Percentiles rank a stretch among this genome's conserved stretches.
phyloP scores from a whole-genome alignment of 2,888 invertebrate species.

The Nematopogon swammerdamellus region DNA sequence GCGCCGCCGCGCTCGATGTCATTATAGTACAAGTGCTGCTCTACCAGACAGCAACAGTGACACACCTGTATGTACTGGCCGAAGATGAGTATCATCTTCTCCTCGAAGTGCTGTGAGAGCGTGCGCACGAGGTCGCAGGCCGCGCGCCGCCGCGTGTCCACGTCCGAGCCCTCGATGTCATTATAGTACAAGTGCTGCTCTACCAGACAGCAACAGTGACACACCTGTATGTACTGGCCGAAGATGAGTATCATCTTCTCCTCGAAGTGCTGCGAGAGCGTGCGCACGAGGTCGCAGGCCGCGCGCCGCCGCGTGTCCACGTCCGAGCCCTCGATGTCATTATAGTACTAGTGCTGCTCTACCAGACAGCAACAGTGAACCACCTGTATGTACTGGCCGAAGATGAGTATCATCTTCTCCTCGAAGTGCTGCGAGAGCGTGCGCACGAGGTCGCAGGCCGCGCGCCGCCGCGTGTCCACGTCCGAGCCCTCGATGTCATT shows the following conservation, averaged over 20 bases:
- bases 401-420: conserved; percentile 80
- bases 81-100: conserved; percentile 83
- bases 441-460: conserved; percentile 96
- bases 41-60: no score
- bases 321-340: no score
- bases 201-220: no score
- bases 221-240: conserved; percentile 82
- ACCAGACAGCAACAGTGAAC: no score
- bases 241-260: conserved; percentile 84
- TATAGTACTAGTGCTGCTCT: no score
- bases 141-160: conserved; percentile 88
- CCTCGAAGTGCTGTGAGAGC: conserved; percentile 83
- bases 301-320: conserved; percentile 91
- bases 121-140: conserved; percentile 97
- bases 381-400: conserved; percentile 84
- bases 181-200: no score
- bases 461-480: conserved; percentile 87
- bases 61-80: conserved; percentile 81
- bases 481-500: no score
- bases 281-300: conserved; percentile 95
- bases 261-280: conserved; percentile 85
- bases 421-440: conserved; percentile 88
- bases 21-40: no score
- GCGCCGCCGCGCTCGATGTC: conserved; percentile 94
- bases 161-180: no score